Percentiles rank a stretch among this genome's conserved stretches.
Evolutionary conservation across 2,797 vertebrate genomes (phyloP).

Genomic region (Falco naumanni): DNA sequence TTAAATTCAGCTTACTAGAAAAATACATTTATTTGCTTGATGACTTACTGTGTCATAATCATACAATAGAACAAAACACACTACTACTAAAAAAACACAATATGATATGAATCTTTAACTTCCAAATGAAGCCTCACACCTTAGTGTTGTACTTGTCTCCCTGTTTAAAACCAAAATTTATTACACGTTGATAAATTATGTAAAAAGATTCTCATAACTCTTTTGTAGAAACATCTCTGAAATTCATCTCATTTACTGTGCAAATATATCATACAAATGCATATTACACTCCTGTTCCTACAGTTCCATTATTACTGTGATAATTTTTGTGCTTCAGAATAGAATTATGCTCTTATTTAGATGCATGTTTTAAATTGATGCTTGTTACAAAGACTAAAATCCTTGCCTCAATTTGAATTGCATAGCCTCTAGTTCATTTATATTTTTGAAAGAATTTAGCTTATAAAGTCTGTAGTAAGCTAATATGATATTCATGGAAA

Average conservation of each 20-base stretch:
- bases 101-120: not conserved
- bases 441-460: constrained; percentile 46
- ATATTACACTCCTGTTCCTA: not conserved
- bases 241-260: constrained; percentile 1
- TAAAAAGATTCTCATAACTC: not conserved
- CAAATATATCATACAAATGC: constrained; percentile 6
- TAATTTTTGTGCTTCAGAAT: constrained; percentile 45
- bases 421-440: constrained; percentile 42
- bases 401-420: constrained; percentile 42
- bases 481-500: constrained; percentile 57
- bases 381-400: constrained; percentile 35
- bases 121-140: not conserved
- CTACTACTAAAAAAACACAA: not conserved
- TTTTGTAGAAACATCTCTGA: not conserved
- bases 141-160: not conserved
- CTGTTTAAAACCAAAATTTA: not conserved
- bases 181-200: not conserved
- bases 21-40: not conserved
- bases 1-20: not conserved
- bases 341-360: constrained; percentile 43
- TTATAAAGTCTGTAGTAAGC: constrained; percentile 36
- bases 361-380: constrained; percentile 34
- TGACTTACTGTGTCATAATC: not conserved
- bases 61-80: not conserved
- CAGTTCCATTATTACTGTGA: not conserved